Base-by-base conservation (phyloP, 2,888 invertebrate genomes). In the Ganaspis brasiliensis region DNA sequence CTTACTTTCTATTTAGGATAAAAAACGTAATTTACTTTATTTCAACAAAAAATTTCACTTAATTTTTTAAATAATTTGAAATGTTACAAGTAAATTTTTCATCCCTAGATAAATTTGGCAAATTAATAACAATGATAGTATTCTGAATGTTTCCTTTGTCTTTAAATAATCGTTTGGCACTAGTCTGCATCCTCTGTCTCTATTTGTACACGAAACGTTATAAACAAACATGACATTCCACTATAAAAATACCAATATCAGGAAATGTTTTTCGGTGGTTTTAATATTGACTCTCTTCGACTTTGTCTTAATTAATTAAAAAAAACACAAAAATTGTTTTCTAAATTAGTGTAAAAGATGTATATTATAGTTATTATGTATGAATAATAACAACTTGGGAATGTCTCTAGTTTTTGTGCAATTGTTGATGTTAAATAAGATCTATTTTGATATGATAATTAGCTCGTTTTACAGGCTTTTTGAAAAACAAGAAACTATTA, bases 141-240 rank as follows among this genome's bases (percentile, higher is more conserved):
- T n/a, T n/a, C n/a, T n/a, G n/a, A n/a, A n/a, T n/a, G n/a, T n/a
- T 45, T 67, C 45, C 67, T 67, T 67, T 67, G 67, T 45, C 45
- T 45, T 67, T 24, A 67, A 67, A 67, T 67, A 67, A 45, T 67
- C 40, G n/a, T 67, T 45, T 67, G 67, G 67, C 67, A 67, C 67
- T 67, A 40, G 12, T 4, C 16, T 35, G 61, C 61, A 35, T 61
- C 37, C 67, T 67, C 19, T 37, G 24, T 45, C 45, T 67, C 40
- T 45, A 67, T 45, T 67, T 45, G 21, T 40, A 67, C 40, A 8
- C 24, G 40, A 67, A 67, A 45, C 45, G 14, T 45, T 21, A 67
- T 67, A 45, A 67, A 40, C 21, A 67, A 67, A 63, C 40, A 21
- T 63, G 31, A 59, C 31, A 40, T 45, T 67, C 21, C 24, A 5